Base-by-base conservation (phyloP, 2,797 vertebrate genomes). In the Vespertilio murinus region DNA sequence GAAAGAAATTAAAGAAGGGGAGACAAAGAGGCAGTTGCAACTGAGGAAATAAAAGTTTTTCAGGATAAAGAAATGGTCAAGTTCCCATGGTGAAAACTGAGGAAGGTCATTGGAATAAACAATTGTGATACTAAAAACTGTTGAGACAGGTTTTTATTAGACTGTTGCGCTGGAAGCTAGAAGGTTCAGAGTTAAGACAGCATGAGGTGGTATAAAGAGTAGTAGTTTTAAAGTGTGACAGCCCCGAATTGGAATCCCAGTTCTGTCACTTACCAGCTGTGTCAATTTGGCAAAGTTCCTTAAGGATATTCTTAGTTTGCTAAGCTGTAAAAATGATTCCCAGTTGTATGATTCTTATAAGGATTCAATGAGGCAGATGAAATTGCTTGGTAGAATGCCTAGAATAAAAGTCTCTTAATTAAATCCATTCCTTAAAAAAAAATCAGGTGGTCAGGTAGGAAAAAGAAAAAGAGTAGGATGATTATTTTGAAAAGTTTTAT, bases 391-490 rank as follows among this genome's bases (percentile, higher is more conserved):
- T 91, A 70, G 82, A 85, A 65, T 85, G 69, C 45, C 52, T 94
- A 78, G 77, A 95, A 80, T 54, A 74, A 56, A 35, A 90, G 47
- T 6, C 35, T 90, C 65, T 90, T 96, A 92, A 90, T 90, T 89
- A 96, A 94, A 65, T 59, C 47, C 56, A 79, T 47, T 83, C 56
- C 13, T 94, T 94, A 74, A 16, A 16, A 49, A 87, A 91, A 69
- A 83, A 59, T 25, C 82, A 25, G 47, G 40, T 78, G 47, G 30
- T 78, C 79, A 92, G 13, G 16, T 79, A 88, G 18, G 14, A 47
- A 47, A 47, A 78, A 74, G 65, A 65, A n/a, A 81, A 56, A 70
- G 49, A 78, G 42, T 45, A 65, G 20, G 42, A 38, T 73, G 61
- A 80, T 64, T 11, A 81, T 33, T 78, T 67, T 85, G 40, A 67